Evolutionary conservation across 1,140 invertebrate species (phyloP), one percentile per base, ranked within the genome.

Genomic region (Polypedilum vanderplanki): DNA sequence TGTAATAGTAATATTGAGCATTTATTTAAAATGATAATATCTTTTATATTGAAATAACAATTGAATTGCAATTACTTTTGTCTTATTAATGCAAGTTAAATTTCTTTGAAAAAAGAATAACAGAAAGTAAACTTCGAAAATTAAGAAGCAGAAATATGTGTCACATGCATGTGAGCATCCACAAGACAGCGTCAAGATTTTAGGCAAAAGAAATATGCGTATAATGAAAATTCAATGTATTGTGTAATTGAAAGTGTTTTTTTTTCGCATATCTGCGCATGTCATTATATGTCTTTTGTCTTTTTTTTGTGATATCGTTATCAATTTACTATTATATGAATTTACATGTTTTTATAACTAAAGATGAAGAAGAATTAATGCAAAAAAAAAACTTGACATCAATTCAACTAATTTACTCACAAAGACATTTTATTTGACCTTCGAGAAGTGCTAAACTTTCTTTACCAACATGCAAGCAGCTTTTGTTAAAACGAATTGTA

Each of bases 231-330:
- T 57, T 57, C 46, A 57, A 57, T 57, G 12, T 57, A 57, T 57
- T 57, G 46, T 15, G n/a, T 57, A 57, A 57, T 57, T 57, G 46
- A 57, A 57, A 57, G 46, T 57, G 46, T 57, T 57, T 57, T 57
- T 57, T 57, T 57, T 57, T 57, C 46, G 46, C 46, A 57, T 57
- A 12, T 57, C 46, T 57, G 46, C 46, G 46, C 46, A 57, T 57
- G 46, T 12, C 46, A 57, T 57, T 57, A n/a, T 57, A 57, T n/a
- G 1, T n/a, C n/a, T 57, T 57, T 57, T 41, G 4, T 41, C 40
- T 41, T 46, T 46, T 15, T 46, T 46, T 46, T n/a, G n/a, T 57
- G 12, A n/a, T 57, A 57, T 12, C 15, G 46, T 4, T n/a, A n/a
- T 57, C n/a, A 15, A 57, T 57, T n/a, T n/a, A n/a, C n/a, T n/a